Evolutionary conservation across 2,888 invertebrate species (phyloP), one percentile per base, ranked within the genome.

Genomic region (Ceramica pisi): DNA sequence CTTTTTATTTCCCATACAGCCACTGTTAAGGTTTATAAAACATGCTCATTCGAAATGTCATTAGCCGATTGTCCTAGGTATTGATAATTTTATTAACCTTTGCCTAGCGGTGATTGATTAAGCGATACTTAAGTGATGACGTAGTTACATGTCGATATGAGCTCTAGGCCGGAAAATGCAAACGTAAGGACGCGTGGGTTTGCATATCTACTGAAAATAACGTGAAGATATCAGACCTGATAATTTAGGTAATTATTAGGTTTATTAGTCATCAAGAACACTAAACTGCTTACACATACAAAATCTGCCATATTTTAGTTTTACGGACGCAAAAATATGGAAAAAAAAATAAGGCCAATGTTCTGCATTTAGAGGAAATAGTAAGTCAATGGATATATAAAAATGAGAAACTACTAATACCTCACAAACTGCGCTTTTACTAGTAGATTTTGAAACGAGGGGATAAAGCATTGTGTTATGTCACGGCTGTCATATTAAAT

Each of bases 1-100:
- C 92, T 93, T 94, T 93, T 91, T 92, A 89, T 88, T 90, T 87
- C 84, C 85, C 84, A 82, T 87, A 87, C 87, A 88, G 78, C 83
- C 82, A 83, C 89, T 88, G 90, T 83, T 88, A 90, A 90, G 87
- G 87, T 89, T 78, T 89, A 90, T 86, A 87, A 89, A 83, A 78
- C 78, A 90, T 87, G 87, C 86, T 89, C 90, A 89, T 90, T 90
- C 84, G 86, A 88, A 90, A 86, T 82, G 88, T 85, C 81, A 90
- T 89, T 88, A 85, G 69, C 78, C 69, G 72, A 71, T 75, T 78
- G 70, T 71, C 62, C 19, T 64, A 53, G 59, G 67, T 56, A 16
- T 62, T 51, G 26, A 26, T 63, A 44, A 67, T 75, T 75, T 61
- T 80, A 74, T 76, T 77, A 68, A 77, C 70, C 78, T 69, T 66